Conservation (phyloP, 2,113 vertebrate species). For the Taxidea taxus region DNA sequence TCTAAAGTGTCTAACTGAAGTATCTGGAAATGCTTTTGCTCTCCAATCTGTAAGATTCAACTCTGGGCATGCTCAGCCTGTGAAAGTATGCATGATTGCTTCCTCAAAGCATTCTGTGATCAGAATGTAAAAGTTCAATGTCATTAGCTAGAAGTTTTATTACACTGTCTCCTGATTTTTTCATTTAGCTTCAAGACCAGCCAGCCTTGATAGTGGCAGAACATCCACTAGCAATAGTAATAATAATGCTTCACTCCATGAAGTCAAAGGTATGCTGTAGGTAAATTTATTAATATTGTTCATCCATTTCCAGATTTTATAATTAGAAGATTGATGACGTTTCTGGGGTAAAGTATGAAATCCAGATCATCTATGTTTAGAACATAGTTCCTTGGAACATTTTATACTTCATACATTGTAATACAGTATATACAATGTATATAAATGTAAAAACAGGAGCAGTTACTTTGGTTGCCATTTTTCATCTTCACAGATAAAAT, state of each 20-base stretch:
- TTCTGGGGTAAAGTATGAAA: slow-evolving; percentile 36
- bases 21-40: slow-evolving; percentile 78
- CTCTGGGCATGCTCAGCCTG: slow-evolving; percentile 79
- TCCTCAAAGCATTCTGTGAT: slow-evolving; percentile 79
- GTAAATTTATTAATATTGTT: slow-evolving; percentile 66
- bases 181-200: slow-evolving; percentile 93
- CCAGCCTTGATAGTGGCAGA: slow-evolving; percentile 98
- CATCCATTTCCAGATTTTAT: slow-evolving; percentile 51
- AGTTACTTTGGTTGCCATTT: slow-evolving; percentile 59
- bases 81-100: slow-evolving; percentile 80
- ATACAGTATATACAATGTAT: slow-evolving; percentile 52
- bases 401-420: slow-evolving; percentile 58
- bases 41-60: slow-evolving; percentile 74
- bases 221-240: slow-evolving; percentile 97
- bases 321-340: slow-evolving; percentile 9
- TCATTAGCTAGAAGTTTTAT: slow-evolving; percentile 73
- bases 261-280: slow-evolving; percentile 94
- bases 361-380: slow-evolving; percentile 34
- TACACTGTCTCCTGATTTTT: slow-evolving; percentile 83
- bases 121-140: slow-evolving; percentile 79
- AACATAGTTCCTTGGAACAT: slow-evolving; percentile 21
- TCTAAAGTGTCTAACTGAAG: slow-evolving; percentile 75
- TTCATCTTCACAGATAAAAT: slow-evolving; percentile 50
- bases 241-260: slow-evolving; percentile 95
- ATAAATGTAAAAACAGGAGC: slow-evolving; percentile 53